Percentiles rank a stretch among this genome's conserved stretches.
These are phyloP conservation scores for Acronicta psi DNA, from an alignment of 2,888 invertebrate genomes.

Conservation along the genomic window DNA sequence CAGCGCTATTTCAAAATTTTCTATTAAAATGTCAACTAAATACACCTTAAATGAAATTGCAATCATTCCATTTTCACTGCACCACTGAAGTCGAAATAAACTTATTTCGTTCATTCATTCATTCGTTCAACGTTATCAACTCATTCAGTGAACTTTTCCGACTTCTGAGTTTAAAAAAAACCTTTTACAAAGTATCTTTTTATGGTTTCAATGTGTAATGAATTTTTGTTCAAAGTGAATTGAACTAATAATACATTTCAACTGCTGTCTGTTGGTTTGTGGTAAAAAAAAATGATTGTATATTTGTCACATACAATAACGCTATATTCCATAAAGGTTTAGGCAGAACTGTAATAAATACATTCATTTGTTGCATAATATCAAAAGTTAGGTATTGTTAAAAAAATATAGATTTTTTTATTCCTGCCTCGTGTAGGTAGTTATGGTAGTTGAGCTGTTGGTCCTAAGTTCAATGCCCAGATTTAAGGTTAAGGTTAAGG, in stretches of 20 bases:
- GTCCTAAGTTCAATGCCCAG: too few relatives aligned
- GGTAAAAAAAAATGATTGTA: too few relatives aligned
- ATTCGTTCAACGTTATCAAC: slow-evolving; percentile 44
- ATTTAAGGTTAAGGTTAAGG: too few relatives aligned
- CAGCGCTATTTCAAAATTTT: slow-evolving; percentile 11
- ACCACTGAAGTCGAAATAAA: slow-evolving; percentile 34
- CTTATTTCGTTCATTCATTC: slow-evolving; percentile 31
- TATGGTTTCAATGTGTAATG: slow-evolving; percentile 10
- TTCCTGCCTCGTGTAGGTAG: too few relatives aligned
- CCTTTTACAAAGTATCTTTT: slow-evolving; percentile 10
- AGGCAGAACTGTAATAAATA: too few relatives aligned
- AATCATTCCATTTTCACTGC: slow-evolving; percentile 32
- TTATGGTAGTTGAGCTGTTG: too few relatives aligned
- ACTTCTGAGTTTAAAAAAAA: slow-evolving; percentile 6
- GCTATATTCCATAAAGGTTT: too few relatives aligned
- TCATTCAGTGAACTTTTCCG: slow-evolving; percentile 36
- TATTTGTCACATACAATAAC: too few relatives aligned
- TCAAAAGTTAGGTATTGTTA: too few relatives aligned
- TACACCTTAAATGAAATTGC: slow-evolving; percentile 16
- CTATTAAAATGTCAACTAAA: slow-evolving; percentile 31
- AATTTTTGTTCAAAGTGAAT: slow-evolving; percentile 4
- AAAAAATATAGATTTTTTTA: too few relatives aligned
- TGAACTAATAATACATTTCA: neutral
- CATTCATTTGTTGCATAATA: too few relatives aligned
- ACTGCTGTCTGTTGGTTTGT: neutral